Percentiles rank a stretch among this genome's conserved stretches.
phyloP scores from a whole-genome alignment of 2,113 vertebrate genomes.

The Sinosuthora webbiana region DNA sequence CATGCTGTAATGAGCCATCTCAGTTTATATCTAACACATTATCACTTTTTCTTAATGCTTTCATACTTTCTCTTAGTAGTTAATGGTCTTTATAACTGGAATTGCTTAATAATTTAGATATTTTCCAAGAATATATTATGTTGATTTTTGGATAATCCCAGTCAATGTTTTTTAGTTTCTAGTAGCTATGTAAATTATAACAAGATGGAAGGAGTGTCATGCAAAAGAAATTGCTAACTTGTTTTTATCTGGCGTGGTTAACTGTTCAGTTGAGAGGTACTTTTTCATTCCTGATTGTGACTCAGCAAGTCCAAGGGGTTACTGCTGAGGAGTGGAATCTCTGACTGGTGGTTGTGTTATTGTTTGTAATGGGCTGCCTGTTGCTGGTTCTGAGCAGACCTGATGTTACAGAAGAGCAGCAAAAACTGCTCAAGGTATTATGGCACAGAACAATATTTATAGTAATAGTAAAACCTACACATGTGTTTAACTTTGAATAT shows the following conservation, averaged over 20 bases:
- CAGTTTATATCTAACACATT: constrained; percentile 15
- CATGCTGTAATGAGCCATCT: background rate
- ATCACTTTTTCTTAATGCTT: background rate
- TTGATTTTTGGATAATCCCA: background rate
- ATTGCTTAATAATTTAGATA: background rate
- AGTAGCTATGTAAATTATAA: background rate
- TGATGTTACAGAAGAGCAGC: background rate
- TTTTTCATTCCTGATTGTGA: background rate
- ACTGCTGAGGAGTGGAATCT: background rate
- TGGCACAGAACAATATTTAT: background rate
- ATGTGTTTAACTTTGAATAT: background rate
- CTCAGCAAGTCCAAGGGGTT: background rate
- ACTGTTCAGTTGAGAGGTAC: background rate
- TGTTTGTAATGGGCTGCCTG: background rate
- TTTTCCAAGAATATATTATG: background rate
- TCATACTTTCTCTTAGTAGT: background rate
- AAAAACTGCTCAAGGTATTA: background rate
- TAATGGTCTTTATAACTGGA: background rate
- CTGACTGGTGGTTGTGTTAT: rapidly evolving
- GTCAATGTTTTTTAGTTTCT: background rate
- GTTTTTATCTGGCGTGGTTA: background rate
- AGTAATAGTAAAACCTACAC: background rate
- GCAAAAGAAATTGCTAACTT: background rate
- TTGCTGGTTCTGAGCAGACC: background rate
- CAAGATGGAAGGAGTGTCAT: background rate